Percentiles rank a stretch among this genome's conserved stretches.
Conservation (phyloP, 2,113 vertebrate genomes). For the Bufo bufo region DNA sequence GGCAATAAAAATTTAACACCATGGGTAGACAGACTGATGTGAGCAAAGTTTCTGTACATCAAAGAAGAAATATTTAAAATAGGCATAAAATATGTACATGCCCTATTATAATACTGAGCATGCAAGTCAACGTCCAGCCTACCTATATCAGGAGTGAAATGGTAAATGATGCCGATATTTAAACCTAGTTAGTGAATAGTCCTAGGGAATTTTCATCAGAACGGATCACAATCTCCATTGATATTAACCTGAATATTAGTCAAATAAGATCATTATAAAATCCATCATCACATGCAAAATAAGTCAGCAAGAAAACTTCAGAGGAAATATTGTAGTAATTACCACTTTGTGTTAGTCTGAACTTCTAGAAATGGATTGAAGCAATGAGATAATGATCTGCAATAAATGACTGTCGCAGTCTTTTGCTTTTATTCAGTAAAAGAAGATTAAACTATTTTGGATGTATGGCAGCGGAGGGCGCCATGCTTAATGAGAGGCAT, state of each 20-base stretch:
- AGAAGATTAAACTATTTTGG: not conserved
- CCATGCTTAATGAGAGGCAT: not conserved
- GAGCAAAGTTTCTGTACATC: not conserved
- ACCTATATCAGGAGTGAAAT: not conserved
- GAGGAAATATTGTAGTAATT: constrained; percentile 25
- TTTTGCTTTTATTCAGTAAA: not conserved
- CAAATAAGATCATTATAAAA: constrained; percentile 20
- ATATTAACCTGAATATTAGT: not conserved
- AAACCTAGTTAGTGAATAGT: not conserved
- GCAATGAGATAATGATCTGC: constrained; percentile 22
- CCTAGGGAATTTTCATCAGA: not conserved
- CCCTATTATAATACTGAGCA: not conserved
- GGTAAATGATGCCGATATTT: not conserved
- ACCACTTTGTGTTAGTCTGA: constrained; percentile 8
- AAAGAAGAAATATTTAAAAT: not conserved
- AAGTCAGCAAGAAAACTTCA: constrained; percentile 10
- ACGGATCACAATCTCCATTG: not conserved
- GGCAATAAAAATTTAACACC: not conserved
- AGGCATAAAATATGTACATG: not conserved
- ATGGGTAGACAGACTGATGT: not conserved
- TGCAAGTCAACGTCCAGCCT: not conserved
- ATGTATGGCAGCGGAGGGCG: not conserved
- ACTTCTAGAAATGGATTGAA: not conserved
- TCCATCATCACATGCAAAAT: not conserved
- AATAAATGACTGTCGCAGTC: constrained; percentile 12